Evolutionary conservation across 35 echinoderm and acorn worm genomes (phyloP).

Genomic region (Anneissia japonica): DNA sequence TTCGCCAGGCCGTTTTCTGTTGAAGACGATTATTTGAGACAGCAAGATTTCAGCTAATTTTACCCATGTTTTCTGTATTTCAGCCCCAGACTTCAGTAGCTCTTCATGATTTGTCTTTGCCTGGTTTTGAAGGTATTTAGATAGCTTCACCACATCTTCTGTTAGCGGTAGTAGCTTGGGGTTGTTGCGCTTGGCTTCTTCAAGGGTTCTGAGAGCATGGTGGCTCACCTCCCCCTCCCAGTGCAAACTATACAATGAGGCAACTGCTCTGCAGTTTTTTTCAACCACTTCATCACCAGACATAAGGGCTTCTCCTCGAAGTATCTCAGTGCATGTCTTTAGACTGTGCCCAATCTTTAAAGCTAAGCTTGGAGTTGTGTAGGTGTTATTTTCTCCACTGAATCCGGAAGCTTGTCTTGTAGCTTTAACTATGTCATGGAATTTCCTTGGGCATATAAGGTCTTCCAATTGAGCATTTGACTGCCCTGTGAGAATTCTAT

Average conservation of each 20-base stretch:
- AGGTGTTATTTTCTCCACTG: background rate
- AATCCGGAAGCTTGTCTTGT: conserved; percentile 17
- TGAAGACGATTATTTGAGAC: conserved; percentile 38
- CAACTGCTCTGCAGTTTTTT: background rate
- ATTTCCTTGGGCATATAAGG: conserved; percentile 21
- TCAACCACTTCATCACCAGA: background rate
- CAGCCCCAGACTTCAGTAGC: background rate
- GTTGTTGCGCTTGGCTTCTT: conserved; percentile 21
- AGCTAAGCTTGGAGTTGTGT: conserved; percentile 24
- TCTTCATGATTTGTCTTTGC: background rate
- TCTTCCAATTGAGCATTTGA: conserved; percentile 21
- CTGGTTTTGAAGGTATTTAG: conserved; percentile 17
- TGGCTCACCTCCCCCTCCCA: conserved; percentile 32
- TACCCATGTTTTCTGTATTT: background rate
- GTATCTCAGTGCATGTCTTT: conserved; percentile 9
- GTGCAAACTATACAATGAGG: conserved; percentile 11
- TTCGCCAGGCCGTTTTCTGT: conserved; percentile 45
- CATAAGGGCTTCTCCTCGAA: conserved; percentile 15
- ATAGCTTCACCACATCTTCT: conserved; percentile 22
- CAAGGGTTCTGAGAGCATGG: conserved; percentile 20
- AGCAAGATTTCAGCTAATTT: conserved; percentile 17
- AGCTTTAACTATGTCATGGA: conserved; percentile 6
- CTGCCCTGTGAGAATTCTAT: background rate
- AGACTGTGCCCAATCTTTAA: conserved; percentile 32
- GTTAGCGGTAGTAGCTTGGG: conserved; percentile 35